Base-by-base conservation (phyloP, 37 sponge, comb jelly and placozoan species). In the Ephydatia muelleri region DNA sequence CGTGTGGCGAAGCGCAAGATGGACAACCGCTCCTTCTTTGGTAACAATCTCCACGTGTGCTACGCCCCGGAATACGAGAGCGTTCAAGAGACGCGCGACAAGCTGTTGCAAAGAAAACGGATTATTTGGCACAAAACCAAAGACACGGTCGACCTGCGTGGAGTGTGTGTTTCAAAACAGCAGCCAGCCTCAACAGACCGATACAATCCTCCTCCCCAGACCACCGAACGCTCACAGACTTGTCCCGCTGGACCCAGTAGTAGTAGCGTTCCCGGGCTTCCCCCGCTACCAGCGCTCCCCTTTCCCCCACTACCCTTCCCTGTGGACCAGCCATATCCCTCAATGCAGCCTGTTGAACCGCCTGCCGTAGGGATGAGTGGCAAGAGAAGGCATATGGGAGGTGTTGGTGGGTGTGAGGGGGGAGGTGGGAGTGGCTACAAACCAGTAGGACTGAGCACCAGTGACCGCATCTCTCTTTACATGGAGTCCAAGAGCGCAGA, bases 61-160 rank as follows among this genome's bases (percentile, higher is more conserved):
- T 97, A 97, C 77, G 95, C 95, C 11, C 98, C 98, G 0, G 98
- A 97, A 71, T 91, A 74, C 75, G 98, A 97, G 78, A 87, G 47
- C 49, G 73, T 95, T 0, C 47, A 82, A 3, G 98, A 97, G 9
- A 91, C 92, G 14, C 72, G 95, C 32, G 92, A 90, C 49, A 97
- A 97, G 66, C 71, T 97, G 34, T 71, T 77, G 28, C 70, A 92
- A 76, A 69, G 90, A 33, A 83, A 84, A 81, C 34, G 64, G 38
- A 33, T 40, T 2, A 78, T 94, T 23, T 68, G 73, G 12, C 67
- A 36, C 26, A 88, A 83, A 49, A 82, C 82, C 6, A 88, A 67
- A 84, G 74, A 86, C 87, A 49, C 57, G 57, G 57, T 57, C 57
- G 14, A 57, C 1, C 57, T 19, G 16, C 57, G 57, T 57, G 57